A percentile compares a stretch with the other conserved stretches of the same genome.
Conservation (phyloP, 1,140 invertebrate genomes). For the Scaptomyza graminum region DNA sequence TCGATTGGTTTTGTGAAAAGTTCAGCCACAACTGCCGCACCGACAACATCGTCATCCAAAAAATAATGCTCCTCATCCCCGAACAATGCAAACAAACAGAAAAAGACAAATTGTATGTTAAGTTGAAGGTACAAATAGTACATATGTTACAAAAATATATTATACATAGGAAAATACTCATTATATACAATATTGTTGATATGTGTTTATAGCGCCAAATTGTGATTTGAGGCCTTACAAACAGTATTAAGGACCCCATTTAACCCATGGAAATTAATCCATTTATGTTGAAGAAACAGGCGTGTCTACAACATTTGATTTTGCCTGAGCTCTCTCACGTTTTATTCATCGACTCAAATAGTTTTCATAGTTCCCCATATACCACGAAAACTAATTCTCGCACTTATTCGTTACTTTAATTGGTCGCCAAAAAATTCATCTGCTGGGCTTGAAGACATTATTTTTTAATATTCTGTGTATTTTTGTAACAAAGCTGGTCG, state of each 20-base stretch:
- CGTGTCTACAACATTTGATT: neutral
- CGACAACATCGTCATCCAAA: conserved; percentile 83
- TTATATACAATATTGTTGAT: conserved; percentile 21
- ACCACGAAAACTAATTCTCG: conserved; percentile 1
- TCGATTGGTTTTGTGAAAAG: conserved; percentile 90
- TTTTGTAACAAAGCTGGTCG: conserved; percentile 17
- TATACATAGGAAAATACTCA: conserved; percentile 53
- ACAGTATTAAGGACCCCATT: conserved; percentile 23
- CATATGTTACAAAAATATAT: conserved; percentile 35
- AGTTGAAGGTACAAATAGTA: conserved; percentile 24
- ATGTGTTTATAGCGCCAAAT: conserved; percentile 17
- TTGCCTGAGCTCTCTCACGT: conserved; percentile 19
- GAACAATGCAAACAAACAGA: conserved; percentile 12
- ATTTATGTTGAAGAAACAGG: conserved; percentile 14
- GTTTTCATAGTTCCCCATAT: conserved; percentile 20
- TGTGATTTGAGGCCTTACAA: conserved; percentile 26
- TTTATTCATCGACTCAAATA: conserved; percentile 12
- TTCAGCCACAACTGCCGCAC: conserved; percentile 21
- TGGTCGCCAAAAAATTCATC: conserved; percentile 13
- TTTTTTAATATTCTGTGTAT: conserved; percentile 10
- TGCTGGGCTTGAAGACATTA: conserved; percentile 29
- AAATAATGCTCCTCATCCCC: conserved; percentile 83
- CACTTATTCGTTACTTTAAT: conserved; percentile 27
- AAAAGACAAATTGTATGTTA: conserved; percentile 40
- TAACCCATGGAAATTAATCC: neutral